Conservation (phyloP, 2,113 vertebrate species). For the Puntigrus tetrazona region DNA sequence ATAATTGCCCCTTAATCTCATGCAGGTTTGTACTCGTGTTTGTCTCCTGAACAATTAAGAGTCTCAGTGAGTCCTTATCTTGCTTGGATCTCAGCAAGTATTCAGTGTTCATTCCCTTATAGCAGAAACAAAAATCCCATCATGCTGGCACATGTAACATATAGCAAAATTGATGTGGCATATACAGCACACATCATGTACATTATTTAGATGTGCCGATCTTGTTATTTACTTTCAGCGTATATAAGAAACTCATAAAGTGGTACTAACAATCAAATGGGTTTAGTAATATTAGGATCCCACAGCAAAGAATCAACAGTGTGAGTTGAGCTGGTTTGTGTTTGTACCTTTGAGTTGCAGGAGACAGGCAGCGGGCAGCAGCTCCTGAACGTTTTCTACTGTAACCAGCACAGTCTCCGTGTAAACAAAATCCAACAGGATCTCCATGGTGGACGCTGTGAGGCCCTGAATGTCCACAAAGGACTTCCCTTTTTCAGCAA, state of each 20-base stretch:
- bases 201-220: not conserved
- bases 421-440: constrained; percentile 96
- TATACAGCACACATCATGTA: not conserved
- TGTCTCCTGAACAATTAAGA: not conserved
- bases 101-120: not conserved
- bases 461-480: constrained; percentile 97
- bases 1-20: not conserved
- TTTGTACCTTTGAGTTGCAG: constrained; percentile 94
- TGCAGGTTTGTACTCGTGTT: constrained; percentile 6
- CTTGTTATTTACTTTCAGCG: not conserved
- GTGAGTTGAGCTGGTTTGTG: constrained; percentile 28
- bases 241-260: not conserved
- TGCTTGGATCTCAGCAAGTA: not conserved
- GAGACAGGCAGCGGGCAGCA: constrained; percentile 93
- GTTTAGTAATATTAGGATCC: not conserved
- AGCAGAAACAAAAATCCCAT: not conserved
- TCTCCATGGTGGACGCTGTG: constrained; percentile 98
- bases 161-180: too few relatives aligned
- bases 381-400: constrained; percentile 95
- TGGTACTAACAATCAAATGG: not conserved
- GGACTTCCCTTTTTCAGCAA: constrained; percentile 96
- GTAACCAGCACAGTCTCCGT: constrained; percentile 97
- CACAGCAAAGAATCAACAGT: not conserved
- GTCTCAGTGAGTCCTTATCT: not conserved
- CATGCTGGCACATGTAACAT: not conserved